phyloP scores from a whole-genome alignment of 2,797 vertebrate species.

The Falco rusticolus region DNA sequence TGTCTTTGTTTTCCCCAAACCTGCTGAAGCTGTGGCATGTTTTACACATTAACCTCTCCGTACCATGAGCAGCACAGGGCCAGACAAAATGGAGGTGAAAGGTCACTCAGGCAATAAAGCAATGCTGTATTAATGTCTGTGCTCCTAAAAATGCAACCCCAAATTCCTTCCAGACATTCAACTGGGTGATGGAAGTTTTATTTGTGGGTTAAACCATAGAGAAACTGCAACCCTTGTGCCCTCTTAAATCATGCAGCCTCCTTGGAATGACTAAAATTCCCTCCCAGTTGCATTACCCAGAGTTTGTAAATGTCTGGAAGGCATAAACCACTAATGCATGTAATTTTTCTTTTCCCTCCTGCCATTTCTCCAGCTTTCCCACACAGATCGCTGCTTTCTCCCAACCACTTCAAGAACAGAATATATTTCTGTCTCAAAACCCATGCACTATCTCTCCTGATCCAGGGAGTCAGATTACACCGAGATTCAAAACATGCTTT shows the following conservation, averaged over 20 bases:
- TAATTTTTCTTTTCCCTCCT: conserved; percentile 42
- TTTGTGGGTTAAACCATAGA: conserved; percentile 56
- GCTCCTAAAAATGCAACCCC: conserved; percentile 20
- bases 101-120: conserved; percentile 37
- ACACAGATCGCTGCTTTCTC: conserved; percentile 46
- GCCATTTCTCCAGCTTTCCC: conserved; percentile 50
- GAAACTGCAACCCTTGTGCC: conserved; percentile 26
- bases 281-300: conserved; percentile 37
- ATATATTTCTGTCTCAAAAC: neutral
- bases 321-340: conserved; percentile 59
- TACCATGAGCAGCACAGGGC: neutral
- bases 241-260: conserved; percentile 47
- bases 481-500: conserved; percentile 15
- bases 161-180: conserved; percentile 64
- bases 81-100: conserved; percentile 22
- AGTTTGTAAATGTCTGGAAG: conserved; percentile 54
- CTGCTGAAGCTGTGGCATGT: conserved; percentile 12
- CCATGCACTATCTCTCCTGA: conserved; percentile 8
- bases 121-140: conserved; percentile 24
- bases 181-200: conserved; percentile 26
- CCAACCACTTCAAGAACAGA: neutral
- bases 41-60: conserved; percentile 33
- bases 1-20: neutral
- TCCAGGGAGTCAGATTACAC: conserved; percentile 24
- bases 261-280: conserved; percentile 26